Evolutionary conservation across 1,140 invertebrate species (phyloP).

Genomic region (Micrasema minimum): DNA sequence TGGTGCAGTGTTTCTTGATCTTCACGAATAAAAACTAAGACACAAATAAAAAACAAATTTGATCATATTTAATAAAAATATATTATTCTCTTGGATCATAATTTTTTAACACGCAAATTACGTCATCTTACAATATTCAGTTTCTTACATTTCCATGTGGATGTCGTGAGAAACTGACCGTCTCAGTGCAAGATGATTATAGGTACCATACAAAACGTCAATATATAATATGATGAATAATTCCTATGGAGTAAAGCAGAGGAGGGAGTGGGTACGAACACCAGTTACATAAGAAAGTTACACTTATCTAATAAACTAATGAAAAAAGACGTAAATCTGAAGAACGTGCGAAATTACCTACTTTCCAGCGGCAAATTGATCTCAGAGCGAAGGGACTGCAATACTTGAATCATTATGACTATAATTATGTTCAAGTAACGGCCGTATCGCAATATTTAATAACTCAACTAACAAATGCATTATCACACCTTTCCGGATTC

Average conservation of each 20-base stretch:
- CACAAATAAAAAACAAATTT: too few relatives aligned
- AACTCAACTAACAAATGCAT: neutral
- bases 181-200: too few relatives aligned
- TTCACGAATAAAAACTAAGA: too few relatives aligned
- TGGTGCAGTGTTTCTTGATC: too few relatives aligned
- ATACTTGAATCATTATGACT: conserved; percentile 5
- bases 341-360: conserved; percentile 2
- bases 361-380: conserved; percentile 6
- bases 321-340: neutral
- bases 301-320: conserved; percentile 4
- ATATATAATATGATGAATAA: too few relatives aligned
- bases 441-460: neutral
- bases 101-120: too few relatives aligned
- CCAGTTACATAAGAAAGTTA: neutral
- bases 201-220: neutral
- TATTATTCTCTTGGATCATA: too few relatives aligned
- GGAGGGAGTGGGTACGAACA: neutral
- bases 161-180: neutral
- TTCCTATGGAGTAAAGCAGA: too few relatives aligned
- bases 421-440: neutral
- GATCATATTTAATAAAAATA: too few relatives aligned
- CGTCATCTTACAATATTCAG: neutral
- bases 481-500: conserved; percentile 13
- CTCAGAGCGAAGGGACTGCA: conserved; percentile 14
- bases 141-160: neutral